A percentile compares a stretch with the other conserved stretches of the same genome.
Evolutionary conservation across 1,140 invertebrate species (phyloP).

Genomic region (Trigoniulus corallinus): DNA sequence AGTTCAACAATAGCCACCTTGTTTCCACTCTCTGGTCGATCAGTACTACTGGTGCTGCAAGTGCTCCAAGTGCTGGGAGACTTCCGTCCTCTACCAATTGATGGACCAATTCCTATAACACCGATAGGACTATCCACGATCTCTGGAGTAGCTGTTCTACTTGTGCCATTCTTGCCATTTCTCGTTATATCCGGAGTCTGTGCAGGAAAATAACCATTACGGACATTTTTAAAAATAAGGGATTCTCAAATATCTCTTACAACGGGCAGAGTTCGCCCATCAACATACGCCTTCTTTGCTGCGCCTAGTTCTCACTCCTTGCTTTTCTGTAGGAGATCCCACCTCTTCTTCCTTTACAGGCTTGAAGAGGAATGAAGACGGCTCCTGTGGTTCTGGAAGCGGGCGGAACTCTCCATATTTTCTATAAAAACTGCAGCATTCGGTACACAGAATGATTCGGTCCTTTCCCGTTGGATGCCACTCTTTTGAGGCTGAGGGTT

Average conservation of each 20-base stretch:
- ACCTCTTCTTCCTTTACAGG: constrained; percentile 46
- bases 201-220: neutral
- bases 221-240: neutral
- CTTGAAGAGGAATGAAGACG: constrained; percentile 46
- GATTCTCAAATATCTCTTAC: neutral
- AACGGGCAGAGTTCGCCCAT: neutral
- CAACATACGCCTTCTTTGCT: constrained; percentile 19
- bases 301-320: constrained; percentile 38
- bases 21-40: neutral
- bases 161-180: neutral
- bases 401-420: constrained; percentile 63
- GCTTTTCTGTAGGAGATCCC: constrained; percentile 28
- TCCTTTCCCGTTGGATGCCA: constrained; percentile 66
- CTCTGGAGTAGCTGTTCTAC: constrained; percentile 1
- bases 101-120: neutral
- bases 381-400: constrained; percentile 24
- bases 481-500: constrained; percentile 40
- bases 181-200: neutral
- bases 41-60: constrained; percentile 22
- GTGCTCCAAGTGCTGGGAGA: constrained; percentile 31
- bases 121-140: neutral
- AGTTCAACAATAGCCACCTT: neutral
- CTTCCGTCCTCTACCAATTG: constrained; percentile 19
- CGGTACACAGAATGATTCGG: constrained; percentile 53
- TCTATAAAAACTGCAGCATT: constrained; percentile 64